Evolutionary conservation across 2,888 invertebrate genomes (phyloP), one percentile per base, ranked within the genome.

Genomic region (Ennomos erosarius): DNA sequence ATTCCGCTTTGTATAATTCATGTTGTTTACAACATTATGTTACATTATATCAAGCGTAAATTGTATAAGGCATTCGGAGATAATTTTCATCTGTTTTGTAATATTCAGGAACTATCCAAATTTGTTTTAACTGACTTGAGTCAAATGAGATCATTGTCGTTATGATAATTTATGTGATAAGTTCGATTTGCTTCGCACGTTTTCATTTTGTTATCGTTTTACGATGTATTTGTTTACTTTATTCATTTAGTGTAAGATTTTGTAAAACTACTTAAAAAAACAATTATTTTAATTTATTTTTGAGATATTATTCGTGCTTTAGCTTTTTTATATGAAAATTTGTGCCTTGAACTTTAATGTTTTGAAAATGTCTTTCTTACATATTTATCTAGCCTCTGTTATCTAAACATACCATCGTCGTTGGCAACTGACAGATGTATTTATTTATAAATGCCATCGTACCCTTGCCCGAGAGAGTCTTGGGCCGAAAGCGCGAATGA

Each of bases 401-500:
- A 73, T 46, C 70, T 67, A 75, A 76, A 70, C 69, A 76, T 74
- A 76, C 74, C 74, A 73, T 75, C 65, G 73, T 77, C 73, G 82
- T 79, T 88, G 88, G 87, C 88, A 88, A 82, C 84, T 83, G 80
- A 82, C 81, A 84, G 82, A 82, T 78, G 74, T 76, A 81, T 84
- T 85, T 90, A 90, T 92, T 90, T 88, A 90, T 90, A 90, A 85
- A 85, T 85, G 78, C 79, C 81, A 84, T 81, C 79, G 78, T 88
- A 89, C 89, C 89, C 88, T 88, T 87, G 90, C 77, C 68, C 81
- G 88, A 82, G 90, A 90, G 88, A 89, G 88, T 87, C 82, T 88
- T 87, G 86, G 87, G 84, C 87, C 80, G 90, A 92, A 92, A 90
- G 90, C 87, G 86, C 85, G 82, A 88, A 89, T 90, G 87, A 86